These are phyloP conservation scores for Brachyhypopomus gauderio DNA, from an alignment of 2,113 vertebrate genomes.

Conservation along the genomic window DNA sequence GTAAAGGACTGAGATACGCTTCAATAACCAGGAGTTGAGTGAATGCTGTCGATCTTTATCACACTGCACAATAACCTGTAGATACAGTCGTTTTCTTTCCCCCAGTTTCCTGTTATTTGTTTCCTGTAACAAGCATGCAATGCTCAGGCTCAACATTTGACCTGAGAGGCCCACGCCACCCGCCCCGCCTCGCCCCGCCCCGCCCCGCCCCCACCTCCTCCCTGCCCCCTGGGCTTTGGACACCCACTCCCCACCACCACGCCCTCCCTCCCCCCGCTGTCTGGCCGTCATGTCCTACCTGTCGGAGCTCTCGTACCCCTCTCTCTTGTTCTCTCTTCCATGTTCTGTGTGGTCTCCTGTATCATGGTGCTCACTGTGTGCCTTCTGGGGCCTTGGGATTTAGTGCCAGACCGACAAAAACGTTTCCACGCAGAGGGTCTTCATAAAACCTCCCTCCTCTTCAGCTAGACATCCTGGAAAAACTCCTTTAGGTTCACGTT, in stretches of 20 bases:
- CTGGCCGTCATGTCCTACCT: conserved; percentile 53
- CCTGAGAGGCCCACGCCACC: conserved; percentile 49
- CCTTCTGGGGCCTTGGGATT: conserved; percentile 49
- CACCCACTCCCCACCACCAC: not conserved
- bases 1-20: not conserved
- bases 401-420: conserved; percentile 32
- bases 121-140: conserved; percentile 75
- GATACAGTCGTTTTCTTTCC: conserved; percentile 40
- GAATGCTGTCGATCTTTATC: conserved; percentile 29
- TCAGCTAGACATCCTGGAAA: not conserved
- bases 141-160: conserved; percentile 65
- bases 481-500: not conserved
- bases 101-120: conserved; percentile 62
- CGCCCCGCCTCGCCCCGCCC: not conserved
- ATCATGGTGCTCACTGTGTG: conserved; percentile 59
- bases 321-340: conserved; percentile 50
- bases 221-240: not conserved
- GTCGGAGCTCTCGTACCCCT: conserved; percentile 48
- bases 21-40: not conserved
- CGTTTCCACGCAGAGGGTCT: conserved; percentile 42
- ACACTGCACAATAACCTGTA: conserved; percentile 21
- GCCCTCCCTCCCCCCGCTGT: conserved; percentile 40
- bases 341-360: conserved; percentile 65
- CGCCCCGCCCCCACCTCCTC: conserved; percentile 23
- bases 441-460: conserved; percentile 48